These are phyloP conservation scores for Uria aalge DNA, from an alignment of 2,113 vertebrate genomes.

Conservation along the genomic window DNA sequence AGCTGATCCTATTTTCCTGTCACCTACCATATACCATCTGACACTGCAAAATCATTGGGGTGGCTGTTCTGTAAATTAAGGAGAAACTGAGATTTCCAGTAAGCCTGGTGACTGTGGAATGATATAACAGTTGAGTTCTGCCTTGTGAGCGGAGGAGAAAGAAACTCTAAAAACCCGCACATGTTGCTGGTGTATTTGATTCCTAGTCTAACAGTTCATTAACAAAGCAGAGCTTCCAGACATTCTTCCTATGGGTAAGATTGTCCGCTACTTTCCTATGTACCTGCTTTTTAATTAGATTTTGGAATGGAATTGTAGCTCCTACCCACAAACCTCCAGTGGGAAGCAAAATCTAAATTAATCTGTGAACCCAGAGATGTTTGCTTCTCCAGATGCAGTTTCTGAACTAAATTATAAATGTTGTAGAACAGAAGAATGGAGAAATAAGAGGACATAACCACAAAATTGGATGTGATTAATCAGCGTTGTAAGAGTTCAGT, in stretches of 20 bases:
- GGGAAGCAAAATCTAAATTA: slow-evolving; percentile 38
- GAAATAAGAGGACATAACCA: not conserved
- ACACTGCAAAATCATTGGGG: not conserved
- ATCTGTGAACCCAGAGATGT: slow-evolving; percentile 15
- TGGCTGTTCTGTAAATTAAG: not conserved
- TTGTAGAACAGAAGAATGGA: not conserved
- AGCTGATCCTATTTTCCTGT: slow-evolving; percentile 2
- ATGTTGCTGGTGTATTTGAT: not conserved
- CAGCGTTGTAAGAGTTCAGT: not conserved
- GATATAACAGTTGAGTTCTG: not conserved
- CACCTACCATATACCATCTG: not conserved
- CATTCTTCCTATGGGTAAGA: slow-evolving; percentile 32
- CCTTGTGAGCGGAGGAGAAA: not conserved
- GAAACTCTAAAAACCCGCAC: not conserved
- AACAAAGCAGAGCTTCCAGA: slow-evolving; percentile 23
- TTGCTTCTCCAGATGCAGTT: slow-evolving; percentile 31
- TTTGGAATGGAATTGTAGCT: slow-evolving; percentile 4
- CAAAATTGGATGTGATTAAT: not conserved
- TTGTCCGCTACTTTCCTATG: not conserved
- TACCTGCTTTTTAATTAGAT: slow-evolving; percentile 48
- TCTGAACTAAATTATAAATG: slow-evolving; percentile 18
- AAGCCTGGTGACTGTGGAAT: not conserved
- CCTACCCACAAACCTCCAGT: slow-evolving; percentile 11
- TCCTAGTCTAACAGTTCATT: slow-evolving; percentile 48
- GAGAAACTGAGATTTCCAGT: slow-evolving; percentile 9